Percentiles rank a stretch among this genome's conserved stretches.
Conservation (phyloP, 2,888 invertebrate species). For the Patella pellucida region DNA sequence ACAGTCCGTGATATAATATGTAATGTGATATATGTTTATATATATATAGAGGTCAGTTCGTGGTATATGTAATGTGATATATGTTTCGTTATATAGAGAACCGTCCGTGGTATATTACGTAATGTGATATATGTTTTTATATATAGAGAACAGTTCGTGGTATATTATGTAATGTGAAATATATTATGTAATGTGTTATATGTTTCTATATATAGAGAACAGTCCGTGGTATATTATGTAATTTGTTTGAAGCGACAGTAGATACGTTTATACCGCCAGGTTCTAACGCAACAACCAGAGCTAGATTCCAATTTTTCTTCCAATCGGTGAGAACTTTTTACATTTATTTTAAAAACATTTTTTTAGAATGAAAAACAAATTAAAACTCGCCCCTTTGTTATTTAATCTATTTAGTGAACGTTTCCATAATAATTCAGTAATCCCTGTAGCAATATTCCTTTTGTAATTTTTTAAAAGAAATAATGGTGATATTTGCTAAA, state of each 20-base stretch:
- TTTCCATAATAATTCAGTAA: too few species aligned
- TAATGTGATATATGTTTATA: neutral
- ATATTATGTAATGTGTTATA: slow-evolving; percentile 60
- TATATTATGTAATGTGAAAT: slow-evolving; percentile 55
- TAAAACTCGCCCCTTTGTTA: too few species aligned
- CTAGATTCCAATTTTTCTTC: slow-evolving; percentile 54
- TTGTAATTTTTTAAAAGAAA: too few species aligned
- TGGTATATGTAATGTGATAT: slow-evolving; percentile 60
- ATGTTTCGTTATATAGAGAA: slow-evolving; percentile 36
- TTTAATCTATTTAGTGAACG: too few species aligned
- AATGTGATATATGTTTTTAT: neutral
- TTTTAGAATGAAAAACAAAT: too few species aligned
- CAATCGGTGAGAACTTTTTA: slow-evolving; percentile 44
- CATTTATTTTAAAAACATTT: too few species aligned
- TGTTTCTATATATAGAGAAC: slow-evolving; percentile 49
- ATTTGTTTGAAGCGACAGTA: slow-evolving; percentile 52
- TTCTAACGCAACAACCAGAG: slow-evolving; percentile 31
- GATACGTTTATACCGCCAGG: slow-evolving; percentile 42
- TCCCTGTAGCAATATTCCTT: too few species aligned
- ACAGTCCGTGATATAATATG: neutral
- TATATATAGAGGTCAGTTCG: slow-evolving; percentile 54
- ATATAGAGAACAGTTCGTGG: slow-evolving; percentile 58
- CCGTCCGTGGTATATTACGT: neutral
- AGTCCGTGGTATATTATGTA: slow-evolving; percentile 56
- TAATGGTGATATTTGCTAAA: neutral